Conservation (phyloP, 2,113 vertebrate species). For the Anoplopoma fimbria region DNA sequence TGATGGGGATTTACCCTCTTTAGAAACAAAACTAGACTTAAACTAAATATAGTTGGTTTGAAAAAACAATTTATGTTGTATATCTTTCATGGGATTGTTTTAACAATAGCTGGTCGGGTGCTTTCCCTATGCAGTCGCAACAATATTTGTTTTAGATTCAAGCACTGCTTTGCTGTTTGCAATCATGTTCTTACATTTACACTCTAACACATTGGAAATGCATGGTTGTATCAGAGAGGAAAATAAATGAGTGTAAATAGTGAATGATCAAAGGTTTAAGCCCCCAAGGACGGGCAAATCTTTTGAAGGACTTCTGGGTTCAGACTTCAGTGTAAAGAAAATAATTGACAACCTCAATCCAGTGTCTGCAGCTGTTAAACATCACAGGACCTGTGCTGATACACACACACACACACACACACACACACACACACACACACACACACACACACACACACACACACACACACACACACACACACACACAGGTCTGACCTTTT, state of each 20-base stretch:
- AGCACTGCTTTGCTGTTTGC: background rate
- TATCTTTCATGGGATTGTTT: slow-evolving; percentile 13
- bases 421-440: no score
- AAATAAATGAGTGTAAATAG: slow-evolving; percentile 10
- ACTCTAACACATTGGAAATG: background rate
- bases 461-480: slow-evolving; percentile 2
- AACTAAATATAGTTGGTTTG: slow-evolving; percentile 44
- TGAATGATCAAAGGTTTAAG: background rate
- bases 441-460: background rate
- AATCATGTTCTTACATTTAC: background rate
- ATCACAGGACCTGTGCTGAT: slow-evolving; percentile 44
- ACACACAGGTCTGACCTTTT: slow-evolving; percentile 58
- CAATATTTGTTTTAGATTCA: background rate
- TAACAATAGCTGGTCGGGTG: slow-evolving; percentile 34
- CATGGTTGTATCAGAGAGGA: background rate
- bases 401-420: slow-evolving; percentile 6
- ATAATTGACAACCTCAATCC: slow-evolving; percentile 14
- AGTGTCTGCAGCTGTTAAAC: slow-evolving; percentile 52
- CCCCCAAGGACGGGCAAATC: background rate
- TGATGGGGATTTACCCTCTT: slow-evolving; percentile 60
- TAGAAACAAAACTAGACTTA: slow-evolving; percentile 26
- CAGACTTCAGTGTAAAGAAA: background rate
- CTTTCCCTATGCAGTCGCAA: slow-evolving; percentile 15
- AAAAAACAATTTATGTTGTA: slow-evolving; percentile 29
- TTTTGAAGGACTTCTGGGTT: background rate